Conservation (phyloP, 2,888 invertebrate species). For the Cremastinae sp. region DNA sequence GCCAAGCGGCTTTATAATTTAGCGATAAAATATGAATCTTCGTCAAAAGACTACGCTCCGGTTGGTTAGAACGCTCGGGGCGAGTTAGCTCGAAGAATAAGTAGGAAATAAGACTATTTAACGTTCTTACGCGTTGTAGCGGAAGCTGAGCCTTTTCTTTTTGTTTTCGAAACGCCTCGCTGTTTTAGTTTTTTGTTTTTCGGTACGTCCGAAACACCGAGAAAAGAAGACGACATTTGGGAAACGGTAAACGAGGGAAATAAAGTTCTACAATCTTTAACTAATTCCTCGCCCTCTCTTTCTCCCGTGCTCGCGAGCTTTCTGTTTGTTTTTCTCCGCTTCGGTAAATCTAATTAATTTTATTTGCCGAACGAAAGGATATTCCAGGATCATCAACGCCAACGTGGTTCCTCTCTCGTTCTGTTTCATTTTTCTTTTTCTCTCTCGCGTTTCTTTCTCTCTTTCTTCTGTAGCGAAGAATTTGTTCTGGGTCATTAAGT, state of each 20-base stretch:
- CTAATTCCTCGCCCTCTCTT: conserved; percentile 28
- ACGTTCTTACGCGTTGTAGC: conserved; percentile 9
- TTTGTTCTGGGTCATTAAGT: conserved; percentile 57
- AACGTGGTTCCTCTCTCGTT: conserved; percentile 10
- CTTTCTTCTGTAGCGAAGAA: conserved; percentile 38
- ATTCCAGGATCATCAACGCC: conserved; percentile 34
- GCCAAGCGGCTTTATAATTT: conserved; percentile 56
- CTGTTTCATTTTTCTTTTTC: conserved; percentile 11
- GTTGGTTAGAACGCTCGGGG: neutral
- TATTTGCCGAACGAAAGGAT: conserved; percentile 55
- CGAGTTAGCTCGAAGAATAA: conserved; percentile 31
- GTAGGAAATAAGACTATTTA: conserved; percentile 47
- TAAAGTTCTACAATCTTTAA: conserved; percentile 55
- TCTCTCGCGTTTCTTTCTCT: conserved; percentile 13
- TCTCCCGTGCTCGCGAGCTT: neutral
- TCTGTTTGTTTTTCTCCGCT: conserved; percentile 32
- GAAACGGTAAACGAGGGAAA: conserved; percentile 28
- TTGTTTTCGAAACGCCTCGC: conserved; percentile 10
- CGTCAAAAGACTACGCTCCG: conserved; percentile 43
- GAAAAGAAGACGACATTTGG: conserved; percentile 29
- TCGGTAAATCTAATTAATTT: conserved; percentile 60
- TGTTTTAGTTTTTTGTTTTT: too few species aligned
- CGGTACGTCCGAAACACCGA: neutral
- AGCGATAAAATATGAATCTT: conserved; percentile 60
- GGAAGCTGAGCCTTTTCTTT: neutral